A percentile compares a stretch with the other conserved stretches of the same genome.
phyloP scores from a whole-genome alignment of 2,888 invertebrate species.

The Megamerina dolium region DNA sequence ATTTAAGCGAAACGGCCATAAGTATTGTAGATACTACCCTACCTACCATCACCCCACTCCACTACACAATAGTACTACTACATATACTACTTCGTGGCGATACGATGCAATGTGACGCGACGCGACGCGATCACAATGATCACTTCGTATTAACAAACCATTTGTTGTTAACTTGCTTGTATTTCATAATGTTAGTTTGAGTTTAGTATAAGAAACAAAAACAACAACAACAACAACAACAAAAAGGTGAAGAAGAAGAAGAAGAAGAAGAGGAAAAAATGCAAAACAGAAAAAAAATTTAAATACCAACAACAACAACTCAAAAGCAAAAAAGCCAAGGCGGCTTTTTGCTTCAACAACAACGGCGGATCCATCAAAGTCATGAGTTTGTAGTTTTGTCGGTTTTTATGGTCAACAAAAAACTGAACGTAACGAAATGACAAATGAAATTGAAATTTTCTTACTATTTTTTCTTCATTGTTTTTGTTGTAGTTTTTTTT shows the following conservation, averaged over 20 bases:
- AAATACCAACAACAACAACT: background rate
- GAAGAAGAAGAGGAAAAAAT: background rate
- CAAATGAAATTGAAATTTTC: constrained; percentile 38
- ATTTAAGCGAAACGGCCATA: constrained; percentile 40
- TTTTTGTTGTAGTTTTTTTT: no score
- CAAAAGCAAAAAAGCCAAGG: background rate
- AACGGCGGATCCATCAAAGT: constrained; percentile 11
- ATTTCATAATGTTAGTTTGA: no score
- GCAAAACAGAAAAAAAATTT: background rate
- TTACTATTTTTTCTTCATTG: no score
- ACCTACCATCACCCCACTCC: background rate
- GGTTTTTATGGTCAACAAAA: constrained; percentile 19
- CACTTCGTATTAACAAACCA: no score
- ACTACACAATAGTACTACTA: background rate
- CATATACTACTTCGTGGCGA: no score
- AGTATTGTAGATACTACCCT: constrained; percentile 10
- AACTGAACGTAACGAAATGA: constrained; percentile 35
- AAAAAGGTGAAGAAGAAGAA: no score
- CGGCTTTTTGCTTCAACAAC: no score
- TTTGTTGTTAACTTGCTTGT: no score
- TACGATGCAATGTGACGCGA: no score
- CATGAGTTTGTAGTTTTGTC: constrained; percentile 10
- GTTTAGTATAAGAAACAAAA: no score
- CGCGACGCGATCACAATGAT: no score
- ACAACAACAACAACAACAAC: no score